Evolutionary conservation across 2,888 invertebrate species (phyloP).

Genomic region (Meiosimyza decipiens): DNA sequence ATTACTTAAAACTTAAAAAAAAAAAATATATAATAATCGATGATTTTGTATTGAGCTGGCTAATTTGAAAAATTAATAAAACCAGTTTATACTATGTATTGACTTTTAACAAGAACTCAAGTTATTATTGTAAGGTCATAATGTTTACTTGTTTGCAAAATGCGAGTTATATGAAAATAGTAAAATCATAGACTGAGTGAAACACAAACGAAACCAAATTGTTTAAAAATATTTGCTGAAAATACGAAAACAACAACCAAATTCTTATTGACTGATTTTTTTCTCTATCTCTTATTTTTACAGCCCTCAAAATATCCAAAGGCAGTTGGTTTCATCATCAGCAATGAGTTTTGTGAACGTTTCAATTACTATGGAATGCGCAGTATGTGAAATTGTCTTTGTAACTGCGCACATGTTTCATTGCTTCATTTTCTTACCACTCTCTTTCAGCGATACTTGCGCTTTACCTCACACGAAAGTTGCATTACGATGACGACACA

Average conservation of each 20-base stretch:
- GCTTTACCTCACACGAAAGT: constrained; percentile 84
- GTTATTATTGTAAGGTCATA: no score
- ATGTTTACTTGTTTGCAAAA: no score
- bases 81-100: no score
- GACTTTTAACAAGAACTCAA: no score
- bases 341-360: constrained; percentile 98
- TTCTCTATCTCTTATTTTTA: constrained; percentile 28
- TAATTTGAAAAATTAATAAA: no score
- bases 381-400: constrained; percentile 74
- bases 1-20: no score
- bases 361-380: constrained; percentile 98
- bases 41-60: no score
- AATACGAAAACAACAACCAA: constrained; percentile 18
- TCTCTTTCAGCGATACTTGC: constrained; percentile 84
- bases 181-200: not conserved
- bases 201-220: not conserved
- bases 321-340: constrained; percentile 91
- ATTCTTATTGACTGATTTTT: not conserved
- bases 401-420: constrained; percentile 1
- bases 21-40: no score
- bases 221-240: constrained; percentile 18
- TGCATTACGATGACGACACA: constrained; percentile 77
- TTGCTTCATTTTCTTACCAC: not conserved
- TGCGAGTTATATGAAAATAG: not conserved
- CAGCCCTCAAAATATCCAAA: constrained; percentile 78